Conservation (phyloP, 2,797 vertebrate genomes). For the Falco cherrug region DNA sequence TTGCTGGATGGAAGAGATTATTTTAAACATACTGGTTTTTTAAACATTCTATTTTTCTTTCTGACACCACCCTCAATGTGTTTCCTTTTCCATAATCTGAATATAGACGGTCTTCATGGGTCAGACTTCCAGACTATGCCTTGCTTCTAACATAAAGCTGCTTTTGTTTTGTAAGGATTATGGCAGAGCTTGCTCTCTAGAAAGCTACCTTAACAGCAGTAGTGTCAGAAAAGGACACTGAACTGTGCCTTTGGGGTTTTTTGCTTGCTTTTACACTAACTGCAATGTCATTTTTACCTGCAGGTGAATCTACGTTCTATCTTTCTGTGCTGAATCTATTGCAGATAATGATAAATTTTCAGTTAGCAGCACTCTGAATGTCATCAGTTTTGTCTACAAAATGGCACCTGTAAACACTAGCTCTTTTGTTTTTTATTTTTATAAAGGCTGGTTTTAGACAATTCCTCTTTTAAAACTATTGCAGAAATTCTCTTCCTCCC, state of each 20-base stretch:
- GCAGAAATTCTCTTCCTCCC: neutral
- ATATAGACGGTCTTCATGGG: neutral
- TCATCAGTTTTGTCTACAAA: neutral
- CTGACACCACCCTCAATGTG: neutral
- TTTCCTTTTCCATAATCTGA: neutral
- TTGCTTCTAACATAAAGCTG: neutral
- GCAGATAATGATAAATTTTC: neutral
- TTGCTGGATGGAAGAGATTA: neutral
- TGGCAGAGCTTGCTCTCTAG: neutral
- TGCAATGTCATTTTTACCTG: neutral
- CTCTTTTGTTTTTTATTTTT: neutral
- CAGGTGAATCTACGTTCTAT: neutral
- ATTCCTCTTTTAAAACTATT: neutral
- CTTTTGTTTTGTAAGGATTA: neutral
- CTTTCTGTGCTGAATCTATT: neutral
- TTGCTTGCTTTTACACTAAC: neutral
- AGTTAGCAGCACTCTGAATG: neutral
- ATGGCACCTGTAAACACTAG: fast-evolving
- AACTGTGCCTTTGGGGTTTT: fast-evolving
- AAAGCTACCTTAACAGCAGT: neutral
- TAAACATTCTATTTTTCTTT: neutral
- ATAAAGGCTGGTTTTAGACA: neutral
- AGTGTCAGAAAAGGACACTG: neutral
- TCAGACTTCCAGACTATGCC: neutral
- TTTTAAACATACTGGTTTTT: neutral